Percentiles rank a stretch among this genome's conserved stretches.
Evolutionary conservation across 2,797 vertebrate species (phyloP).

Genomic region (Clarias pachynema): DNA sequence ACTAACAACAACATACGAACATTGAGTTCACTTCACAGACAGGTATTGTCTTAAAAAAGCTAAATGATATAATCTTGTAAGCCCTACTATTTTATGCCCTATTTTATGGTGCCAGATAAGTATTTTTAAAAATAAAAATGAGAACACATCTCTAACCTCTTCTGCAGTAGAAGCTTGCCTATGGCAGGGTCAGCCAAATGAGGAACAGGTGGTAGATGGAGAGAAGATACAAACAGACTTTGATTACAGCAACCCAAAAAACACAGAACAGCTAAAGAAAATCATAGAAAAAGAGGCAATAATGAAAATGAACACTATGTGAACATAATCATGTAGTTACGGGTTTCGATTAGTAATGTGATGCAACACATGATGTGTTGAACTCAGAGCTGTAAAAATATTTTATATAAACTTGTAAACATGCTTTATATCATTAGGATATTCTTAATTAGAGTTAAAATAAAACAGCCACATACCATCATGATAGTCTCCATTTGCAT

Average conservation of each 20-base stretch:
- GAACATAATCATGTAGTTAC: background rate
- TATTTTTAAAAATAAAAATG: background rate
- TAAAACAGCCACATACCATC: constrained; percentile 33
- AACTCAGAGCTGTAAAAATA: background rate
- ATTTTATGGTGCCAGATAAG: background rate
- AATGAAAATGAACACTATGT: background rate
- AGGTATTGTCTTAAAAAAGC: background rate
- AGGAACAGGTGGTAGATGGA: background rate
- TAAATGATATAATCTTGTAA: background rate
- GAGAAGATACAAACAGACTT: constrained; percentile 2
- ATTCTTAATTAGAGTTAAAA: background rate
- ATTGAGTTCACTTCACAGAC: background rate
- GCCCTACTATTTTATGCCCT: background rate
- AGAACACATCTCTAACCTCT: constrained; percentile 15
- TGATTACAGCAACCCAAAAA: constrained; percentile 54
- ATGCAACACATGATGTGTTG: background rate
- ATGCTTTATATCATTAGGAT: background rate
- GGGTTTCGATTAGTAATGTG: background rate
- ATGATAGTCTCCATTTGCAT: background rate
- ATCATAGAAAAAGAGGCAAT: constrained; percentile 1
- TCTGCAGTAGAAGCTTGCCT: constrained; percentile 12
- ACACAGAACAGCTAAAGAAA: constrained; percentile 42
- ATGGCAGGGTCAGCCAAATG: background rate
- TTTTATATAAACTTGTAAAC: background rate
- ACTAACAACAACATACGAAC: too few species aligned